Evolutionary conservation across 2,113 vertebrate species (phyloP), one percentile per base, ranked within the genome.

Genomic region (Colaptes auratus): DNA sequence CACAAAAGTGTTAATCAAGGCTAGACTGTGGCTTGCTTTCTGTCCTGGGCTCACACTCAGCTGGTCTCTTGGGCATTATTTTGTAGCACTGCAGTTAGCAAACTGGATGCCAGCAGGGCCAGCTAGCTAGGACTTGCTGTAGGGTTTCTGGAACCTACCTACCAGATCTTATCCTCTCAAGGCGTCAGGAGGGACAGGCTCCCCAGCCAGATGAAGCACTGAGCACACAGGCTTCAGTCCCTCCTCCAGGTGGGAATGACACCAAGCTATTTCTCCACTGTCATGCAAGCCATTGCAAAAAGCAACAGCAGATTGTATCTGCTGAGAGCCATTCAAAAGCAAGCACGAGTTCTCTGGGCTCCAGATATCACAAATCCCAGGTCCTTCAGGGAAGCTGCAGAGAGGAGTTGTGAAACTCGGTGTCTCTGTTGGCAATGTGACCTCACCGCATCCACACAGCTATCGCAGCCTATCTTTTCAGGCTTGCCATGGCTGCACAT

Each of bases 21-120:
- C 94, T 71, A 89, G 91, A 95, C 88, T 90, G 93, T 48, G 93
- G 88, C 76, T 91, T 88, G 53, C 12, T 58, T 31, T 70, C 79
- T 31, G 24, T 86, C 90, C 93, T 56, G 85, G 46, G 90, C 72
- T 86, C 52, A 10, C 72, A 15, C 50, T 82, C 19, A 1, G 13
- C 61, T 50, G 75, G 33, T 83, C 82, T 83, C 87, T 48, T 18
- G 79, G 75, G 82, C 56, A 58, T 48, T 50, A 2, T 15, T 55
- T 84, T 7, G 24, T 14, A 94, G 44, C 59, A 3, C 18, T 66
- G 46, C 39, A 17, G 6, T 9, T 70, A 59, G 55, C 66, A 44
- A 76, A 75, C 61, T 55, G 60, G 42, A 36, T 80, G 59, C 28
- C 81, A 80, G 67, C 39, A 48, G 64, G 30, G 74, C 4, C 7